Conservation (phyloP, 2,888 invertebrate species). For the Epicampocera succincta region DNA sequence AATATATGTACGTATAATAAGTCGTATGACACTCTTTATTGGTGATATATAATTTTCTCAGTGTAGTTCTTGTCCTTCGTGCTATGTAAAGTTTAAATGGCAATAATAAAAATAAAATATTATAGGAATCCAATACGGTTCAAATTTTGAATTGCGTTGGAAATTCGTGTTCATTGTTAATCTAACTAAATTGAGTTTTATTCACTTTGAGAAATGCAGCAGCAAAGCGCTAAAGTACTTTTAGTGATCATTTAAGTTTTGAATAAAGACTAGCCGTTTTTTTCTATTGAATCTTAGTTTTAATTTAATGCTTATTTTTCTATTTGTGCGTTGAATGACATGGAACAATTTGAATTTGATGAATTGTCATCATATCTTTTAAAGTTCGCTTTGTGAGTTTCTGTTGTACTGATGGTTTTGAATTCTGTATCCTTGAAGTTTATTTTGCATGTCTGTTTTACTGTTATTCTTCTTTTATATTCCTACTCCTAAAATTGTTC, state of each 20-base stretch:
- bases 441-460: constrained; percentile 11
- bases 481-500: constrained; percentile 12
- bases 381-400: constrained; percentile 1
- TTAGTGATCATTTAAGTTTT: constrained; percentile 28
- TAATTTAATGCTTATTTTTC: constrained; percentile 49
- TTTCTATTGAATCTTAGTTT: constrained; percentile 44
- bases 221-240: constrained; percentile 29
- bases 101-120: constrained; percentile 3
- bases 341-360: constrained; percentile 62
- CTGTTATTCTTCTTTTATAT: background rate
- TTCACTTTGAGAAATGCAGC: constrained; percentile 34
- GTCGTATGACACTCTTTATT: too few species aligned
- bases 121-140: constrained; percentile 29
- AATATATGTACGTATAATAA: too few species aligned
- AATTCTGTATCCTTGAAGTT: constrained; percentile 11
- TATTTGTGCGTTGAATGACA: constrained; percentile 60
- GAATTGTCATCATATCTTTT: constrained; percentile 33
- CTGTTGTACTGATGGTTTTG: constrained; percentile 25
- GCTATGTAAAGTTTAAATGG: too few species aligned
- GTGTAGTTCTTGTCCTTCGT: too few species aligned
- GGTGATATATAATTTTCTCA: too few species aligned
- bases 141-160: constrained; percentile 38
- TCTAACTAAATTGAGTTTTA: constrained; percentile 63
- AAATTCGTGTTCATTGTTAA: constrained; percentile 56
- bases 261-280: constrained; percentile 13